Percentiles rank a stretch among this genome's conserved stretches.
Evolutionary conservation across 2,797 vertebrate genomes (phyloP).

Genomic region (Sorex maritimensis): DNA sequence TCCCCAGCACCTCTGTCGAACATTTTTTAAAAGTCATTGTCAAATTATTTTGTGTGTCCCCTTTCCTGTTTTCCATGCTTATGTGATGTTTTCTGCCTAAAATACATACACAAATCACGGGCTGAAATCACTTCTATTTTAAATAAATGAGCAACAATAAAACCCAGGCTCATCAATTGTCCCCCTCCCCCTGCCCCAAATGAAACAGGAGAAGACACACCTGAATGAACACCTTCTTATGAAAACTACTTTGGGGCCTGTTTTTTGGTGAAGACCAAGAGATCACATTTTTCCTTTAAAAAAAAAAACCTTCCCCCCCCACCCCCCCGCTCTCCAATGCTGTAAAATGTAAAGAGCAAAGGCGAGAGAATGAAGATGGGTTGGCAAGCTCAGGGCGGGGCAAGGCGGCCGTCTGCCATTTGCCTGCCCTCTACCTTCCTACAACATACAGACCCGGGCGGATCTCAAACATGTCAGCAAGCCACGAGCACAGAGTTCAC

Average conservation of each 20-base stretch:
- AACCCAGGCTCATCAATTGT: constrained; percentile 36
- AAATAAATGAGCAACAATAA: constrained; percentile 19
- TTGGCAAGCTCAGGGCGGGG: constrained; percentile 2
- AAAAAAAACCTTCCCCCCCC: too few relatives aligned
- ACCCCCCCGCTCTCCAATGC: background rate
- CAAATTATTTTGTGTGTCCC: too few relatives aligned
- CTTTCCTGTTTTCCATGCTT: too few relatives aligned
- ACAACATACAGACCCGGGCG: constrained; percentile 15
- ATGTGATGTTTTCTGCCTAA: too few relatives aligned
- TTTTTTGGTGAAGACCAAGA: constrained; percentile 57
- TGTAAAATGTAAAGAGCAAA: constrained; percentile 55
- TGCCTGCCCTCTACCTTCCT: constrained; percentile 32
- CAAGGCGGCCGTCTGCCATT: background rate
- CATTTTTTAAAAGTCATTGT: too few relatives aligned
- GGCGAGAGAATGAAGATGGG: constrained; percentile 56
- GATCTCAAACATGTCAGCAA: constrained; percentile 72
- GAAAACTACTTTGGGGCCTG: background rate
- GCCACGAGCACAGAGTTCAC: constrained; percentile 75
- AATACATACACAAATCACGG: too few relatives aligned
- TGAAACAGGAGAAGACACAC: background rate
- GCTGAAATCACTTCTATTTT: too few relatives aligned
- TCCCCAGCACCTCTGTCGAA: too few relatives aligned
- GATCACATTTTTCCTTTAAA: background rate
- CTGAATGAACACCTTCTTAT: constrained; percentile 26
- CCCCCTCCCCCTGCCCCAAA: constrained; percentile 37